Conservation (phyloP, 2,113 vertebrate species). For the Menidia beryllina region DNA sequence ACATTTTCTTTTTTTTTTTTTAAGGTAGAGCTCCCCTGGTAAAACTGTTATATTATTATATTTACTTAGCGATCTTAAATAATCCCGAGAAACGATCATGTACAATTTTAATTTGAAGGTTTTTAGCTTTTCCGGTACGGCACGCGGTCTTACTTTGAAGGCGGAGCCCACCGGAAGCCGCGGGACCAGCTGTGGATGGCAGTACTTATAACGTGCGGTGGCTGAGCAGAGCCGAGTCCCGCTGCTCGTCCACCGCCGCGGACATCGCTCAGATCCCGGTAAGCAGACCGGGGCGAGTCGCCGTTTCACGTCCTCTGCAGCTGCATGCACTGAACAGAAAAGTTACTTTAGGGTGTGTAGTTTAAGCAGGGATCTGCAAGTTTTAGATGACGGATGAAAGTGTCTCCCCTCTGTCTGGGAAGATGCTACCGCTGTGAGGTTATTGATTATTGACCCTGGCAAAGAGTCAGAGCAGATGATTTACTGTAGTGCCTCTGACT, state of each 20-base stretch:
- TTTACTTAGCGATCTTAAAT: no score
- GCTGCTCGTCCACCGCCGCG: conserved; percentile 22
- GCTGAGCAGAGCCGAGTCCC: conserved; percentile 26
- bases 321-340: neutral
- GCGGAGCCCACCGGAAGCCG: neutral
- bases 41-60: no score
- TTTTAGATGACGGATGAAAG: neutral
- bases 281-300: conserved; percentile 10
- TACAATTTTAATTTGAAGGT: neutral
- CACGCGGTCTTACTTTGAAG: conserved; percentile 58
- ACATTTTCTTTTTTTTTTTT: no score
- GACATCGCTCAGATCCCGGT: conserved; percentile 42
- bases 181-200: neutral
- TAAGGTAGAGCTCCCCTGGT: no score
- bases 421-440: neutral
- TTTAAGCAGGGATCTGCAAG: no score
- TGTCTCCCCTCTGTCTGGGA: neutral
- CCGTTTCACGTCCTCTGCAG: neutral
- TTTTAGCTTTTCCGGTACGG: neutral
- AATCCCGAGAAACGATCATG: no score
- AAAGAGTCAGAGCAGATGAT: neutral
- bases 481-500: no score
- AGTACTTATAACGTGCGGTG: conserved; percentile 33
- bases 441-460: neutral
- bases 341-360: neutral